Evolutionary conservation across 1,140 invertebrate species (phyloP).

Genomic region (Bombus polaris): DNA sequence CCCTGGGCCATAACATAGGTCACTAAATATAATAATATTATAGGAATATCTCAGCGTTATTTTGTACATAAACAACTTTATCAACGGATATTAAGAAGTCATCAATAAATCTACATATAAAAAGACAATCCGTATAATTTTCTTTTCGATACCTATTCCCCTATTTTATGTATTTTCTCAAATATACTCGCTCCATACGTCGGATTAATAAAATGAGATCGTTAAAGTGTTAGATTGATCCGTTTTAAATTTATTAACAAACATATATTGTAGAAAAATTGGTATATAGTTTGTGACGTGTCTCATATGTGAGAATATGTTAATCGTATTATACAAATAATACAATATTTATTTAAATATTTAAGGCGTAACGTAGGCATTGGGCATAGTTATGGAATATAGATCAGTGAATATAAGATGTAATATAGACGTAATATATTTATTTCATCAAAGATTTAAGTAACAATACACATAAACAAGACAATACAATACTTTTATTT

Average conservation of each 20-base stretch:
- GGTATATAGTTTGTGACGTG: not conserved
- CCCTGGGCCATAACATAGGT: conserved; percentile 68
- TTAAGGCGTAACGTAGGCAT: no score
- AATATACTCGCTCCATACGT: not conserved
- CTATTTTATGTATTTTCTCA: not conserved
- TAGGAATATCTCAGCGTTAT: conserved; percentile 79
- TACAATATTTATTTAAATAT: not conserved
- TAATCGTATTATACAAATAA: not conserved
- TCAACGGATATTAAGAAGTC: conserved; percentile 78
- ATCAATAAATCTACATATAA: conserved; percentile 77
- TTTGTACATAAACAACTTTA: conserved; percentile 80
- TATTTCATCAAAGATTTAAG: conserved; percentile 52
- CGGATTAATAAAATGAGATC: not conserved
- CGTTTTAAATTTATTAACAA: not conserved
- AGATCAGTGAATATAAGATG: not conserved
- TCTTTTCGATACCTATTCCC: not conserved
- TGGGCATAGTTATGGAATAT: not conserved
- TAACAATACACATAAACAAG: conserved; percentile 44
- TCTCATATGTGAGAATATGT: not conserved
- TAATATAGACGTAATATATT: conserved; percentile 36
- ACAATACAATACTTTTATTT: conserved; percentile 39
- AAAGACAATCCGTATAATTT: conserved; percentile 17
- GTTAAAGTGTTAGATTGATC: not conserved
- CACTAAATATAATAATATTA: conserved; percentile 72
- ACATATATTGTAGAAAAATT: not conserved